Evolutionary conservation across 1,140 invertebrate species (phyloP), one percentile per base, ranked within the genome.

Genomic region (Adoxophyes honmai): DNA sequence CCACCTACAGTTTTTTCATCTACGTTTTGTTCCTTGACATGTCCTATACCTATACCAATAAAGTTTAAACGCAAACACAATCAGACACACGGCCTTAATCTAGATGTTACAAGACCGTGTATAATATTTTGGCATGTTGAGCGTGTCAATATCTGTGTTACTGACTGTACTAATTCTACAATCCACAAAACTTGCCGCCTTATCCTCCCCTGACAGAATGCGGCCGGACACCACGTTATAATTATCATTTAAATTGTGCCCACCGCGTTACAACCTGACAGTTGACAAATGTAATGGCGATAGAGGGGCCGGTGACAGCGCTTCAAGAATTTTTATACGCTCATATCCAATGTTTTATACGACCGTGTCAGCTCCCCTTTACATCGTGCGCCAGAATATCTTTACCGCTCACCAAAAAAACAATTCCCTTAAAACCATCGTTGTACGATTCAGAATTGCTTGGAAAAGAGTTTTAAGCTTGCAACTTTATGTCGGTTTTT

Each of bases 231-330:
- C 55, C 59, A 57, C 76, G 75, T 79, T 78, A 75, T 85, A 87
- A 87, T 87, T 87, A 87, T 82, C 81, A 87, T 87, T 83, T 85
- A 85, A 85, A 87, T 81, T 80, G 81, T 80, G 71, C 75, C 75
- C 75, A 74, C 75, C 70, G 70, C 75, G 80, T 78, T 77, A 78
- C 80, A 57, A 71, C 62, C 75, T 83, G 84, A 87, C 84, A 82
- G 70, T 81, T 87, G 84, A 87, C 84, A 85, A 85, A 87, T 87
- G 84, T 87, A 81, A 85, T 85, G 79, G 75, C 78, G 76, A 80
- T 78, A 79, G 80, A 75, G 76, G 75, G 75, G 66, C 69, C 72
- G 75, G 60, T 82, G 81, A 82, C 78, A 79, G 76, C 79, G 73
- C 76, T 79, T 76, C 61, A 78, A 84, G 81, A 85, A 87, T 87